Evolutionary conservation across 2,888 invertebrate genomes (phyloP), one percentile per base, ranked within the genome.

Genomic region (Antheraea yamamai): DNA sequence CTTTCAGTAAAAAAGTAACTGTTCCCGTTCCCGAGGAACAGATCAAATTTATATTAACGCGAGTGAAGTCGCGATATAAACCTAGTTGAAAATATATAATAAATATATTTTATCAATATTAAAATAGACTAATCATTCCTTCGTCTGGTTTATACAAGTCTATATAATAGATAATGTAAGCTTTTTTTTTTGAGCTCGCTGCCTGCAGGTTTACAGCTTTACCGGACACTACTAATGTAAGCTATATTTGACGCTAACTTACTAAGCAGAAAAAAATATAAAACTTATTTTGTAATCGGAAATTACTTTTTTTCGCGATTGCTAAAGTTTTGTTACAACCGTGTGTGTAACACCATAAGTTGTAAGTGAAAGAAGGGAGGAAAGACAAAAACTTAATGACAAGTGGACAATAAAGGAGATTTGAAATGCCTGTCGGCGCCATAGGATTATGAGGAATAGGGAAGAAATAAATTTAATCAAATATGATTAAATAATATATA

Each of bases 361-460:
- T 84, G 83, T 83, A 87, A 92, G 90, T 88, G 87, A 88, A 89
- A 89, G 88, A 88, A 87, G 91, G 90, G 89, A 85, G 87, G 87
- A 84, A 88, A 91, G 90, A 94, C 93, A 92, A 94, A 92, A 94
- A 92, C 93, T 93, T 94, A 94, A 94, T 94, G 94, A 94, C 94
- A 93, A 93, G 93, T 93, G 94, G 94, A 94, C 94, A 94, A 92
- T 90, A 91, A 89, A 87, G 84, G 87, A 87, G 91, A 94, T 95
- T 94, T 87, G 94, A 89, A 88, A 93, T 92, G 94, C 89, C 92
- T 93, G 93, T 94, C 94, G 84, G 78, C 82, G 78, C 82, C 81
- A 80, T 47, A 83, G 82, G 88, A 90, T 88, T 90, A 91, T 88
- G 88, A 85, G 86, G 85, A 88, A 88, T 82, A 83, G 83, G 64